phyloP scores from a whole-genome alignment of 2,797 vertebrate species.

The Chelonia mydas region DNA sequence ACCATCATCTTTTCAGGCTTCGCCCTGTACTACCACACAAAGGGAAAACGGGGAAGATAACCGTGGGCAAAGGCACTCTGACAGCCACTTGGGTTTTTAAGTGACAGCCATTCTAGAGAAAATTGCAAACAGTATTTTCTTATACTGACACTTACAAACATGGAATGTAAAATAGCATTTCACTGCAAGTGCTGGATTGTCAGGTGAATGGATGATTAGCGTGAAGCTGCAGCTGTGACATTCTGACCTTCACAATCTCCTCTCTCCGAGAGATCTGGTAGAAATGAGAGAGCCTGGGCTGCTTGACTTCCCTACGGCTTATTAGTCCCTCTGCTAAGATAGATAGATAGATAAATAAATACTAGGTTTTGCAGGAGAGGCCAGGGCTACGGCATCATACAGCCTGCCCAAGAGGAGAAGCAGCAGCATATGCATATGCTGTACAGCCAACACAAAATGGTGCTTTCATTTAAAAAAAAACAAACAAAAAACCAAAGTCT shows the following conservation, averaged over 20 bases:
- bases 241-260: neutral
- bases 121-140: neutral
- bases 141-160: conserved; percentile 9
- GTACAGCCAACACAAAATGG: neutral
- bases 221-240: neutral
- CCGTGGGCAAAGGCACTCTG: neutral
- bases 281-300: neutral
- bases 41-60: neutral
- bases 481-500: neutral
- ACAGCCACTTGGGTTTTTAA: neutral
- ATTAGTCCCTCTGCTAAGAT: neutral
- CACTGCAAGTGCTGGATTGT: neutral
- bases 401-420: neutral
- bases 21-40: neutral
- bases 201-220: neutral
- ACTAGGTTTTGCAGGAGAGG: neutral
- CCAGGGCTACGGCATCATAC: neutral
- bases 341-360: neutral
- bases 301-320: neutral
- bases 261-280: neutral
- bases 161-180: conserved; percentile 26
- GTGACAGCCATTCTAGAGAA: neutral
- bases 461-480: neutral
- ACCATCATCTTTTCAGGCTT: neutral
- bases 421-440: neutral